A percentile compares a stretch with the other conserved stretches of the same genome.
Evolutionary conservation across 2,888 invertebrate species (phyloP).

Genomic region (Cryptocephalus primarius): DNA sequence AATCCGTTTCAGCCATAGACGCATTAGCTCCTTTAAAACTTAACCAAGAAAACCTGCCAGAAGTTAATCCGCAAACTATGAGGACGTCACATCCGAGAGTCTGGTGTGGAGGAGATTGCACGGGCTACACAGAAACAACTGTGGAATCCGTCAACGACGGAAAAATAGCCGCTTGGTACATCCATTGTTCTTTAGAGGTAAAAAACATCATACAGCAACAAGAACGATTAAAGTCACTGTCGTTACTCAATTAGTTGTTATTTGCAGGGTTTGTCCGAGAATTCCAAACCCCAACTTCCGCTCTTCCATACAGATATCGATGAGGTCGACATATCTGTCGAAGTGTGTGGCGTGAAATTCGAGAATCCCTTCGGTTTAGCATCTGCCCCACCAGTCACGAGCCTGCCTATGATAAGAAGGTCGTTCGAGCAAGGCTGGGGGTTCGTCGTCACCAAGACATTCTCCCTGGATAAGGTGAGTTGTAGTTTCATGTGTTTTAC

Average conservation of each 20-base stretch:
- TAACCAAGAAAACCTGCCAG: conserved; percentile 69
- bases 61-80: conserved; percentile 68
- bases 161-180: conserved; percentile 91
- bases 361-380: conserved; percentile 96
- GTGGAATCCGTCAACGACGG: conserved; percentile 99
- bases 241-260: conserved; percentile 3
- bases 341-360: conserved; percentile 87
- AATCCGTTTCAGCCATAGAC: conserved; percentile 43
- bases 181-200: conserved; percentile 86
- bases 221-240: too few species aligned
- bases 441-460: conserved; percentile 96
- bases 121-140: conserved; percentile 91
- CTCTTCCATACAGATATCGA: conserved; percentile 90
- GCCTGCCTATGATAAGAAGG: conserved; percentile 87
- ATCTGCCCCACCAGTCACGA: conserved; percentile 93
- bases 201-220: too few species aligned
- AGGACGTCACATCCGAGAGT: conserved; percentile 66
- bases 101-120: conserved; percentile 92
- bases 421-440: conserved; percentile 96
- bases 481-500: not conserved
- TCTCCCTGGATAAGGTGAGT: conserved; percentile 78
- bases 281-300: conserved; percentile 65
- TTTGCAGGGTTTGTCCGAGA: conserved; percentile 47
- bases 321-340: conserved; percentile 84
- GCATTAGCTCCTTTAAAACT: conserved; percentile 73